Evolutionary conservation across 2,888 invertebrate species (phyloP).

Genomic region (Eurytoma adleriae): DNA sequence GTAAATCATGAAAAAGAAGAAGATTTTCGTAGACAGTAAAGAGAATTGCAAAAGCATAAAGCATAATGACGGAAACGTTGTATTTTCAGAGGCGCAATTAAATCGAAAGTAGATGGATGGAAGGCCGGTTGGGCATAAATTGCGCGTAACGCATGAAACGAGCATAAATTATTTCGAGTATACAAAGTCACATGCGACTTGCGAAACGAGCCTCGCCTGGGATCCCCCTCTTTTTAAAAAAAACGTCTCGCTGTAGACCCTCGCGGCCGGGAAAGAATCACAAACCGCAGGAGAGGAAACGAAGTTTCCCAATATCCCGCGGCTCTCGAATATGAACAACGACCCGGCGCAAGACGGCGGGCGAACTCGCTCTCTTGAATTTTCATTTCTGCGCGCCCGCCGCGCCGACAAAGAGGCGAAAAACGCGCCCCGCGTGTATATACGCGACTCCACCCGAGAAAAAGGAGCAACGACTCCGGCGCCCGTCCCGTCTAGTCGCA

Average conservation of each 20-base stretch:
- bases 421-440: not conserved
- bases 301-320: constrained; percentile 40
- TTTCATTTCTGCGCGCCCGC: too few species aligned
- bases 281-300: constrained; percentile 20
- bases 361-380: not conserved
- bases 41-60: too few species aligned
- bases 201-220: not conserved
- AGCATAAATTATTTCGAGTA: too few species aligned
- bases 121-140: too few species aligned
- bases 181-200: not conserved
- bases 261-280: not conserved
- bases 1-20: too few species aligned
- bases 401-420: not conserved
- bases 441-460: not conserved
- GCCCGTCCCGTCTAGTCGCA: not conserved
- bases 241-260: not conserved
- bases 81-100: too few species aligned
- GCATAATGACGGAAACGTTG: too few species aligned
- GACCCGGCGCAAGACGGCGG: not conserved
- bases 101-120: too few species aligned
- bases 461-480: constrained; percentile 1
- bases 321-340: not conserved
- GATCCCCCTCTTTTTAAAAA: not conserved
- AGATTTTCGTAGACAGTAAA: too few species aligned
- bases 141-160: too few species aligned